A percentile compares a stretch with the other conserved stretches of the same genome.
phyloP scores from a whole-genome alignment of 2,888 invertebrate genomes.

The Cantharis flavilabris region DNA sequence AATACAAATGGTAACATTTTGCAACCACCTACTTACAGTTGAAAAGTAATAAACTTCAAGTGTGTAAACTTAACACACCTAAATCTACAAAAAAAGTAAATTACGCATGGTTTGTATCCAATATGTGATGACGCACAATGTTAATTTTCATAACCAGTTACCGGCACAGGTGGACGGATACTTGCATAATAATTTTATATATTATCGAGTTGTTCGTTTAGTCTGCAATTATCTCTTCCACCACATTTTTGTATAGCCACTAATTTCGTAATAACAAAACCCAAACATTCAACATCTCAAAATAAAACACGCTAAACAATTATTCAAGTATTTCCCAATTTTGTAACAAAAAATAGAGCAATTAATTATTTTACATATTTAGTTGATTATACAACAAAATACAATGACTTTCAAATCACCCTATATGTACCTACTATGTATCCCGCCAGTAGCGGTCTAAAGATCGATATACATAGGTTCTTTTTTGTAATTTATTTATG shows the following conservation, averaged over 20 bases:
- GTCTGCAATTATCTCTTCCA: not conserved
- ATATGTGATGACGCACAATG: not conserved
- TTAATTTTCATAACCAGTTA: conserved; percentile 1
- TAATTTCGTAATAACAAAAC: not conserved
- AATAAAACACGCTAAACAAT: not conserved
- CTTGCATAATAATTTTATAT: not conserved
- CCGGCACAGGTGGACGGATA: not conserved
- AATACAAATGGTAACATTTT: not conserved
- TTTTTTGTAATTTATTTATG: not conserved
- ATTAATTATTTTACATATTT: not conserved
- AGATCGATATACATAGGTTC: not conserved
- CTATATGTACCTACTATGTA: not conserved
- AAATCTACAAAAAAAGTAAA: not conserved
- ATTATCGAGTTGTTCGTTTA: not conserved
- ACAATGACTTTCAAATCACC: not conserved
- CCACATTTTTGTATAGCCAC: not conserved
- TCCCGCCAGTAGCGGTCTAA: not conserved
- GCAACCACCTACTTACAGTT: not conserved
- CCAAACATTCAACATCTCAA: not conserved
- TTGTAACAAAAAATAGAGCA: not conserved
- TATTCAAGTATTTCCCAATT: not conserved
- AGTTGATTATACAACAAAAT: not conserved
- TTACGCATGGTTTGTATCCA: not conserved
- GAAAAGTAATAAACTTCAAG: not conserved
- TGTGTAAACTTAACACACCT: not conserved